phyloP scores from a whole-genome alignment of 2,113 vertebrate species.

The Zingel zingel region DNA sequence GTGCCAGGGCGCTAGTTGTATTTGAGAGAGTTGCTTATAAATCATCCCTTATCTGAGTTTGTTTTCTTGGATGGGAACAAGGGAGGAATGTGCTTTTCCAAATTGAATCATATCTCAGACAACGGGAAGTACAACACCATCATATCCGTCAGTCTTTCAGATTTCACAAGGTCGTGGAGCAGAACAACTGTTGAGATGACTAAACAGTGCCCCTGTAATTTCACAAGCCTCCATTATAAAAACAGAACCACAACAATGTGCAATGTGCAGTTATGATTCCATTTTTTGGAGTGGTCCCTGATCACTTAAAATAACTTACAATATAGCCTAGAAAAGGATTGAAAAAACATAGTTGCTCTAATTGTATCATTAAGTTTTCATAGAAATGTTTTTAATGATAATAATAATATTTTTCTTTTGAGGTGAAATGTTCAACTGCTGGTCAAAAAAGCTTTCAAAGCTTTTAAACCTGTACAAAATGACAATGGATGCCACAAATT shows the following conservation, averaged over 20 bases:
- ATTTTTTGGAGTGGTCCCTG: neutral
- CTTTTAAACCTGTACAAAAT: conserved; percentile 42
- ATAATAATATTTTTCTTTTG: neutral
- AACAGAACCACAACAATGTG: conserved; percentile 13
- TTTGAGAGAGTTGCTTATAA: neutral
- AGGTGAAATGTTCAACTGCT: neutral
- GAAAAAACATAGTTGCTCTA: neutral
- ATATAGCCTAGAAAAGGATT: neutral
- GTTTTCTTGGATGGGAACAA: neutral
- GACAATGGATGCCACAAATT: conserved; percentile 61
- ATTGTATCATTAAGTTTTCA: neutral
- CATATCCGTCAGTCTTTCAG: accelerated
- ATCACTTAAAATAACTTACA: neutral
- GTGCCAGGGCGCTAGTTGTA: neutral
- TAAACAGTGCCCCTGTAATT: conserved; percentile 42
- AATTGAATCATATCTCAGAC: neutral
- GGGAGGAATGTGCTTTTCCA: conserved; percentile 4
- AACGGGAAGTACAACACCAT: neutral
- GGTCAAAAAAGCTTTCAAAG: conserved; percentile 9
- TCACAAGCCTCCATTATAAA: conserved; percentile 11
- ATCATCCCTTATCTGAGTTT: conserved; percentile 8
- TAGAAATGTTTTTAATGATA: neutral
- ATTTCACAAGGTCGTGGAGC: neutral
- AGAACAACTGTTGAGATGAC: neutral
- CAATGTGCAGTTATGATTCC: neutral